Percentiles rank a stretch among this genome's conserved stretches.
Evolutionary conservation across 2,113 vertebrate species (phyloP).

Genomic region (Lates calcarifer): DNA sequence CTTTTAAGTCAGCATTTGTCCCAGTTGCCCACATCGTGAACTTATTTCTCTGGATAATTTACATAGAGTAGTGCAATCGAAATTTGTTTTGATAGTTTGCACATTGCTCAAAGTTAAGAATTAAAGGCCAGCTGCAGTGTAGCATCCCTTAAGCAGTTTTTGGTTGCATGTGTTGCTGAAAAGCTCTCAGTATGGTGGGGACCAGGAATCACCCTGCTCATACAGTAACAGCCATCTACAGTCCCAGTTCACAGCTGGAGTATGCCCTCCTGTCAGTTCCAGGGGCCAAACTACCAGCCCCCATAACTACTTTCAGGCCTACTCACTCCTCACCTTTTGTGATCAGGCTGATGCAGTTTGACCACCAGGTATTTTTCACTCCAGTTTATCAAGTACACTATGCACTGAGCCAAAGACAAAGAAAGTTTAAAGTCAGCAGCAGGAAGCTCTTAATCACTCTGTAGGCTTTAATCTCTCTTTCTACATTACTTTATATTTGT

Average conservation of each 20-base stretch:
- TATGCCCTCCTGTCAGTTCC: neutral
- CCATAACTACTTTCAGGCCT: neutral
- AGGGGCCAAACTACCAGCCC: neutral
- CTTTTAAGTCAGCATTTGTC: neutral
- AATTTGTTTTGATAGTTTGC: constrained; percentile 15
- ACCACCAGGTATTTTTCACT: neutral
- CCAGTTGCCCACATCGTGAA: neutral
- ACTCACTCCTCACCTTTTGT: neutral
- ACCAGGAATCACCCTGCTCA: neutral
- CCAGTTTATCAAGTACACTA: neutral
- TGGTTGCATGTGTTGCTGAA: constrained; percentile 6
- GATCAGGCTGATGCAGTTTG: constrained; percentile 1
- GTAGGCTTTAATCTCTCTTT: neutral
- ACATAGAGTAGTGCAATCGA: neutral
- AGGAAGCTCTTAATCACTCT: neutral
- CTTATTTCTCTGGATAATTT: neutral
- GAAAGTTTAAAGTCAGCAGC: neutral
- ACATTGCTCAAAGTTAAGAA: constrained; percentile 1
- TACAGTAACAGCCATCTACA: neutral
- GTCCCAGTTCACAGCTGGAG: neutral
- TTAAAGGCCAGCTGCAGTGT: constrained; percentile 5
- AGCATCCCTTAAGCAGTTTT: neutral
- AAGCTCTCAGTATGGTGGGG: neutral
- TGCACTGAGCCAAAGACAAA: neutral
- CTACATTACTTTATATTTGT: neutral